Evolutionary conservation across 1,140 invertebrate genomes (phyloP), one percentile per base, ranked within the genome.

Genomic region (Eriosoma lanigerum): DNA sequence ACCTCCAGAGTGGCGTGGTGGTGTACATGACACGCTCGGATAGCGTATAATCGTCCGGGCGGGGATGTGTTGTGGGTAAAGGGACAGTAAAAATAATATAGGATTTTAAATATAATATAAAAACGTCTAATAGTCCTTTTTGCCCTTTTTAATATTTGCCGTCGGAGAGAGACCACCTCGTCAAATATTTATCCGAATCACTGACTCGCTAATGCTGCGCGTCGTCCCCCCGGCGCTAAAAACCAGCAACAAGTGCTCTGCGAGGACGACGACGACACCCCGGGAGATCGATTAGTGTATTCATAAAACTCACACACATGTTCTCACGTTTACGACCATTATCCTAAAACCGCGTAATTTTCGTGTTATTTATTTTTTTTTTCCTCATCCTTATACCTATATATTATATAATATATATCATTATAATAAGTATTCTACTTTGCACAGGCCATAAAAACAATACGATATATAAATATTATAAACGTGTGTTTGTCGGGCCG

Each of bases 181-280:
- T 75, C 75, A 78, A 78, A 78, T 78, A 78, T 78, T 78, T 78
- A 78, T 60, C 54, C 54, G 66, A 70, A 70, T 70, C 73, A 38
- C 54, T 29, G 21, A 60, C 54, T 75, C 29, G 72, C 52, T 75
- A 75, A 75, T 56, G 54, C 21, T 56, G 54, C 21, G 24, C 24
- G 13, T 21, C 13, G n/a, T 4, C 21, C 10, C 19, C 5, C 29
- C 72, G 38, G 54, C 75, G 75, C 75, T 60, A 58, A 78, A 46
- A 62, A 21, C 32, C n/a, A n/a, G 12, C 21, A 15, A n/a, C 38
- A 15, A 62, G 64, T 46, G 38, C 19, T 10, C 12, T 46, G 26
- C 46, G 13, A 38, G 8, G 32, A 38, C 32, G 3, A 38, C 38
- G 32, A 44, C 32, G 12, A 38, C 38, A 15, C 64, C 21, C 32